Conservation (phyloP, 2,113 vertebrate species). For the Stictonetta naevosa region DNA sequence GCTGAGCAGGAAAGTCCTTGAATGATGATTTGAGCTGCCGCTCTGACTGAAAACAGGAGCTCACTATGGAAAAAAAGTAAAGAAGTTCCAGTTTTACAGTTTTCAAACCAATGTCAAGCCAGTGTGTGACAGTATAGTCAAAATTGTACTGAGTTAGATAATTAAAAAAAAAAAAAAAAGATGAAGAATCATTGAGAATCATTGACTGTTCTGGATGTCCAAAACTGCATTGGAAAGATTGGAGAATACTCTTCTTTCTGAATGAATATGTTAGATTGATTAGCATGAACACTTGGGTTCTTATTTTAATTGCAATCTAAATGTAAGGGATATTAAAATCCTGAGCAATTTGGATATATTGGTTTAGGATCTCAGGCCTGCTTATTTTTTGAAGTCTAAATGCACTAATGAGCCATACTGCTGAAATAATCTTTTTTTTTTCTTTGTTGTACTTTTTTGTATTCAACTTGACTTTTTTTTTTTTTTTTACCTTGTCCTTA, state of each 20-base stretch:
- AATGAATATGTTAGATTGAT: neutral
- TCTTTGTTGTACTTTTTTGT: neutral
- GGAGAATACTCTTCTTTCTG: neutral
- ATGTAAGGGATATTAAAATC: neutral
- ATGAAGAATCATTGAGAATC: neutral
- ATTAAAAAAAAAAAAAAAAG: neutral
- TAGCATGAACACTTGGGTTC: neutral
- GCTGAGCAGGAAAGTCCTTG: neutral
- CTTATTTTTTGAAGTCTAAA: neutral
- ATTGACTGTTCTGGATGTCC: neutral
- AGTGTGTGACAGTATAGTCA: neutral
- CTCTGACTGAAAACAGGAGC: conserved; percentile 7
- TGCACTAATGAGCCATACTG: neutral
- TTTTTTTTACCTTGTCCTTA: neutral
- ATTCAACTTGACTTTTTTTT: neutral
- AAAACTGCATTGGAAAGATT: neutral
- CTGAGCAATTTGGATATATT: neutral
- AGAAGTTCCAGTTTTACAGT: neutral
- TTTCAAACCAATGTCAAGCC: neutral
- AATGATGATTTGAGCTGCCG: neutral
- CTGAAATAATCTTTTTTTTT: neutral
- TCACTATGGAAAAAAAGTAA: neutral
- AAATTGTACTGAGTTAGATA: neutral
- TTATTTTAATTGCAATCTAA: neutral
- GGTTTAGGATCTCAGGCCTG: neutral